A percentile compares a stretch with the other conserved stretches of the same genome.
These are phyloP conservation scores for Creontiades dilutus DNA, from an alignment of 2,888 invertebrate genomes.

Conservation along the genomic window DNA sequence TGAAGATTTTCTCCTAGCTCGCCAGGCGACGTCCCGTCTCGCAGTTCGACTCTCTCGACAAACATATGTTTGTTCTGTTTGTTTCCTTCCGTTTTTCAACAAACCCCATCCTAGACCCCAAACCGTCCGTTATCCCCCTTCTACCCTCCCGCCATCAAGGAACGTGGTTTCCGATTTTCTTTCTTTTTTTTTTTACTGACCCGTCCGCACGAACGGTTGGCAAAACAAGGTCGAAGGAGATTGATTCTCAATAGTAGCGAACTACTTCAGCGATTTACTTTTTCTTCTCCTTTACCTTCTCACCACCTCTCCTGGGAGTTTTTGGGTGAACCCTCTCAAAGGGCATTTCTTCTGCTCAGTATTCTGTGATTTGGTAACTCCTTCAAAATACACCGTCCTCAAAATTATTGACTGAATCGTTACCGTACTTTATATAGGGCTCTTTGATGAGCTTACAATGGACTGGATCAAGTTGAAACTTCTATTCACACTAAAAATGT, in stretches of 20 bases:
- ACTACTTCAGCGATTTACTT: constrained; percentile 42
- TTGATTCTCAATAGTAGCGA: constrained; percentile 55
- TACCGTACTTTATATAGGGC: no score
- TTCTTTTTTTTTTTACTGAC: neutral
- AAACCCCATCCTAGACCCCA: neutral
- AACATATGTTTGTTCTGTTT: constrained; percentile 27
- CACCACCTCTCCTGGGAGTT: neutral
- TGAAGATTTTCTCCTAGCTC: neutral
- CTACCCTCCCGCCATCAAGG: neutral
- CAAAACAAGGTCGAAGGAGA: constrained; percentile 62
- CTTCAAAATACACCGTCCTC: no score
- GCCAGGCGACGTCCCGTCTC: neutral
- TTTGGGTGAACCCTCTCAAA: neutral
- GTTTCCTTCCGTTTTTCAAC: constrained; percentile 10
- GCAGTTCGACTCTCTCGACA: neutral
- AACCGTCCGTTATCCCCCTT: neutral
- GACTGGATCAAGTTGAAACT: no score
- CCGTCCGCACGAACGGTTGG: constrained; percentile 37
- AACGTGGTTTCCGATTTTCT: neutral
- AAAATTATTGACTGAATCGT: no score
- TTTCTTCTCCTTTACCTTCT: neutral
- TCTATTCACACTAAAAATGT: no score
- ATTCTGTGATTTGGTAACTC: no score
- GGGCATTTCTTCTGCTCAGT: no score
- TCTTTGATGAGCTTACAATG: no score